phyloP scores from a whole-genome alignment of 2,888 invertebrate genomes.

The Pristionchus entomophagus region DNA sequence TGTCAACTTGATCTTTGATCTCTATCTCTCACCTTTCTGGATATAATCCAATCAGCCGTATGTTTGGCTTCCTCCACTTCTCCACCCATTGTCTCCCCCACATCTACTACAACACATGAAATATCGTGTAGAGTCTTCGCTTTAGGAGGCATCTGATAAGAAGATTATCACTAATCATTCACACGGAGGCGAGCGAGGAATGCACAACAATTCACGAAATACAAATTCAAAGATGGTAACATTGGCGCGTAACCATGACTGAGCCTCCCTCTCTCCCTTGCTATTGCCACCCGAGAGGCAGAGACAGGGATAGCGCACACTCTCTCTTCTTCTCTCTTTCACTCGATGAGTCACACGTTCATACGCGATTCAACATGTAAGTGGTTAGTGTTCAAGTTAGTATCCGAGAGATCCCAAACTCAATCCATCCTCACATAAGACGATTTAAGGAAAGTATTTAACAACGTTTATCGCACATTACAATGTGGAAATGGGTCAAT shows the following conservation, averaged over 20 bases:
- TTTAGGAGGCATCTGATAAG: conserved; percentile 26
- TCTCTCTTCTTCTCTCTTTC: neutral
- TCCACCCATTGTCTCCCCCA: conserved; percentile 1
- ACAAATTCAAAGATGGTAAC: neutral
- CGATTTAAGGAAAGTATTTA: neutral
- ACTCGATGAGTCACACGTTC: neutral
- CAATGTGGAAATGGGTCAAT: conserved; percentile 6
- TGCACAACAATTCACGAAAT: neutral
- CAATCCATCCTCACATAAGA: neutral
- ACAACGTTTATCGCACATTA: neutral
- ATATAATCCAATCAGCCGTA: conserved; percentile 38
- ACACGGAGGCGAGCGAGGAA: neutral
- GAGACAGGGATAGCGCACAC: neutral
- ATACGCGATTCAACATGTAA: conserved; percentile 19
- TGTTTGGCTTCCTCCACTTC: conserved; percentile 42
- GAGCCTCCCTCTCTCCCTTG: neutral
- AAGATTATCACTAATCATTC: too few relatives aligned
- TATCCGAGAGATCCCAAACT: conserved; percentile 9
- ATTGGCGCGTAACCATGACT: conserved; percentile 35
- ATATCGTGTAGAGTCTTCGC: conserved; percentile 14
- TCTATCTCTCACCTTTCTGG: conserved; percentile 8
- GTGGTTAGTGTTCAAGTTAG: too few relatives aligned
- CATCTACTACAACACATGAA: conserved; percentile 12
- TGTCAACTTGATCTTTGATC: neutral
- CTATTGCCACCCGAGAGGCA: neutral